Evolutionary conservation across 2,797 vertebrate genomes (phyloP).

Genomic region (Hippocampus kuda): DNA sequence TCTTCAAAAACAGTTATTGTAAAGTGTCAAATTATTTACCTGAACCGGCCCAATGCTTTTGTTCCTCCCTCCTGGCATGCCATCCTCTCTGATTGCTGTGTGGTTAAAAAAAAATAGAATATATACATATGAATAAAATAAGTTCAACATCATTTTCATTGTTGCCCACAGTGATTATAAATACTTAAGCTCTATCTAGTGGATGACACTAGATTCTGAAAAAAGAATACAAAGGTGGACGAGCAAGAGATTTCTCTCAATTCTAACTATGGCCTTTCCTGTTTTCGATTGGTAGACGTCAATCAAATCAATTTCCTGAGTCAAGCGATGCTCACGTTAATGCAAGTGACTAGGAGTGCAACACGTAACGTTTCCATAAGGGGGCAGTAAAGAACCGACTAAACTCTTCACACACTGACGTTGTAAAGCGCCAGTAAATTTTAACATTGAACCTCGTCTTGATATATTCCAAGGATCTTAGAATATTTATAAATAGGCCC

Average conservation of each 20-base stretch:
- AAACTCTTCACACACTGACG: too few relatives aligned
- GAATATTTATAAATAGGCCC: background rate
- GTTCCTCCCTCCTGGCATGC: conserved; percentile 97
- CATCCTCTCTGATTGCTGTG: conserved; percentile 96
- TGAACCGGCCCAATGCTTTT: conserved; percentile 99
- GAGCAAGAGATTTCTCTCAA: background rate
- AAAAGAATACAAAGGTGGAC: background rate
- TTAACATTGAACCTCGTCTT: background rate
- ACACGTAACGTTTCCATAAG: conserved; percentile 24
- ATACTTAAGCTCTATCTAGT: conserved; percentile 44
- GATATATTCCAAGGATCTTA: background rate
- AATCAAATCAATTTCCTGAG: background rate
- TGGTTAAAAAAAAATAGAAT: conserved; percentile 28
- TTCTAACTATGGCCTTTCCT: background rate
- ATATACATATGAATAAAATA: background rate
- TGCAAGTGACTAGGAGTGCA: background rate
- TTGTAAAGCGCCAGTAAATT: background rate
- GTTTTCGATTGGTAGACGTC: background rate
- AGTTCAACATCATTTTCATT: background rate
- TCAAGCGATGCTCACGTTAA: background rate
- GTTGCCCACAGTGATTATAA: background rate
- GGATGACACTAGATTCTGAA: conserved; percentile 12
- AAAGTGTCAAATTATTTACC: conserved; percentile 62
- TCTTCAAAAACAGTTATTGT: background rate
- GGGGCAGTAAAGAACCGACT: conserved; percentile 20